Evolutionary conservation across 2,113 vertebrate species (phyloP), one percentile per base, ranked within the genome.

Genomic region (Psophia crepitans): DNA sequence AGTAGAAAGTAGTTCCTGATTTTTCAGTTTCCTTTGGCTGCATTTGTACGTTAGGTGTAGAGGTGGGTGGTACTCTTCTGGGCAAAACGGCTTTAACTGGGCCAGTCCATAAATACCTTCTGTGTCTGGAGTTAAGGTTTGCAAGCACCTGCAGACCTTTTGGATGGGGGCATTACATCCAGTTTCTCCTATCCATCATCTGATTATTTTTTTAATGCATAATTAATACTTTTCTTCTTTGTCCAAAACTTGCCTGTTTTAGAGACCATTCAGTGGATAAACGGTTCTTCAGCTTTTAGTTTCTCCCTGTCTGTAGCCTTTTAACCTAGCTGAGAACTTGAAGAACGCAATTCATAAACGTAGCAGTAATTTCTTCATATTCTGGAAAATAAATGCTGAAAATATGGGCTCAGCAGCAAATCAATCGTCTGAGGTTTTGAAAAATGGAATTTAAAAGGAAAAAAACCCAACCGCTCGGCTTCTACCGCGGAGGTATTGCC

Each of bases 301-400:
- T n/a, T 84, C 27, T 83, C 61, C 61, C 18, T 39, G 4, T 26
- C 22, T 57, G 57, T 91, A 92, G 56, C 41, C 16, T 92, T 87
- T 94, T 91, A 91, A 91, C 24, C 65, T 76, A 76, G 86, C 76
- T 87, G 92, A 89, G 80, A 81, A 93, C 76, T 74, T 94, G 84
- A 94, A 70, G 74, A 85, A 48, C 0, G 0, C 28, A 53, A 64
- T 93, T 92, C 63, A 74, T 66, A 79, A 96, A 58, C 35, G 54
- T 83, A 94, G 87, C 73, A 77, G 83, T 93, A 81, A 80, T 90
- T 79, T 83, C 53, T 85, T 96, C 28, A 14, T 76, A 39, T 71
- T 94, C 77, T 93, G 84, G 65, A 70, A 77, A 84, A 91, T 2
- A 69, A 88, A 80, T 63, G 48, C 68, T 92, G 77, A 43, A 89